Evolutionary conservation across 2,113 vertebrate species (phyloP).

Genomic region (Esox niger): DNA sequence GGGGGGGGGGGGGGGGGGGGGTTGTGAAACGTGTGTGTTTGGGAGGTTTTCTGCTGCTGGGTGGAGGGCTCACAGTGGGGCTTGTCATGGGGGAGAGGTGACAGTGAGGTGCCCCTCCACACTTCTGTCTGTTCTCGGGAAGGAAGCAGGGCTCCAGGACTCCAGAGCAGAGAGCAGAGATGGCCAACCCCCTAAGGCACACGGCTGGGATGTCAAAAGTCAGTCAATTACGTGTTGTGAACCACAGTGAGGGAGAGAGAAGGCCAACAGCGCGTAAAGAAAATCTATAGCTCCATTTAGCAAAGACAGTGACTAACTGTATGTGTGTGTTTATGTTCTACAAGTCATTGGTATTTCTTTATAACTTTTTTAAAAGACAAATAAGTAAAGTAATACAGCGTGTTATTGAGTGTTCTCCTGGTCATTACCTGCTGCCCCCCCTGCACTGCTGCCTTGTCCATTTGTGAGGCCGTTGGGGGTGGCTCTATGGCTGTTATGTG

Average conservation of each 20-base stretch:
- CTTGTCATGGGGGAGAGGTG: slow-evolving; percentile 36
- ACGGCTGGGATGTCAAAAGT: slow-evolving; percentile 30
- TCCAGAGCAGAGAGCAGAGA: neutral
- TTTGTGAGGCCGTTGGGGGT: slow-evolving; percentile 49
- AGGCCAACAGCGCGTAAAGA: slow-evolving; percentile 8
- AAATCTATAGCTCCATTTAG: too few species aligned
- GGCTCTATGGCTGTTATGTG: slow-evolving; percentile 60
- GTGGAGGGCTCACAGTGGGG: slow-evolving; percentile 26
- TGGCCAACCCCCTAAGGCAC: too few species aligned
- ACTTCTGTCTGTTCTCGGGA: too few species aligned
- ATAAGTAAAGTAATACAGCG: too few species aligned
- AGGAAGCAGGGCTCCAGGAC: neutral
- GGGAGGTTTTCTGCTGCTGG: slow-evolving; percentile 1
- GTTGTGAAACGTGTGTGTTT: slow-evolving; percentile 24
- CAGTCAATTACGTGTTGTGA: slow-evolving; percentile 25
- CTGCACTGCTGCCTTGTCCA: slow-evolving; percentile 59
- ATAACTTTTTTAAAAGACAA: too few species aligned
- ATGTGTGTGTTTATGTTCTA: too few species aligned
- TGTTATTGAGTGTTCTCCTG: neutral
- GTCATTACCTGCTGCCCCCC: slow-evolving; percentile 76
- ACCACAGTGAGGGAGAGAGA: slow-evolving; percentile 14
- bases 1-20: too few species aligned
- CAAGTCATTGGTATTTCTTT: too few species aligned
- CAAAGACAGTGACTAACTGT: too few species aligned
- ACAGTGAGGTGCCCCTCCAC: neutral